phyloP scores from a whole-genome alignment of 2,888 invertebrate species.

The Atherix ibis region DNA sequence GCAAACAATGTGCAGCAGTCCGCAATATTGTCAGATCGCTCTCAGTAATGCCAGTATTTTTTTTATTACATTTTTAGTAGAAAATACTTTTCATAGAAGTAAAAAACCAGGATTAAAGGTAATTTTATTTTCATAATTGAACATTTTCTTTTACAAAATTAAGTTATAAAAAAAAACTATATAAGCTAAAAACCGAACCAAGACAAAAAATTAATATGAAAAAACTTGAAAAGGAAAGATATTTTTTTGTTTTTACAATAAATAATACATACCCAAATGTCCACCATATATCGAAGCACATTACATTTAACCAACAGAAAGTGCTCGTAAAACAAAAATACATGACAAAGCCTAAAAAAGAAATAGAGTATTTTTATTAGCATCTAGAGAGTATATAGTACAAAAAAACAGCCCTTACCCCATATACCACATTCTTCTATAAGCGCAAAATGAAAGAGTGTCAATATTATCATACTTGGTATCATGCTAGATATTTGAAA shows the following conservation, averaged over 20 bases:
- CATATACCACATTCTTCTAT: too few species aligned
- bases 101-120: too few species aligned
- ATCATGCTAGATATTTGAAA: too few species aligned
- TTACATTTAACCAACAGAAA: conserved; percentile 63
- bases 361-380: conserved; percentile 4
- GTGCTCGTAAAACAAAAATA: conserved; percentile 53
- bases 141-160: too few species aligned
- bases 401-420: background rate
- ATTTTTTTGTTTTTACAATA: conserved; percentile 5
- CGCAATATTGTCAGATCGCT: too few species aligned
- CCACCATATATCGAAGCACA: conserved; percentile 71
- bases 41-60: too few species aligned
- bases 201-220: background rate
- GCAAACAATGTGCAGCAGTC: too few species aligned
- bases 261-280: conserved; percentile 53
- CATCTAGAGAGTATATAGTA: background rate
- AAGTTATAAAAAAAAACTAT: conserved; percentile 4
- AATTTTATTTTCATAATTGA: too few species aligned
- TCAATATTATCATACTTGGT: too few species aligned
- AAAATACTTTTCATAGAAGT: too few species aligned
- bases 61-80: too few species aligned
- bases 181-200: conserved; percentile 1
- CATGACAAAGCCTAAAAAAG: conserved; percentile 47
- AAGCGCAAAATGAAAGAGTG: too few species aligned
- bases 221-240: conserved; percentile 1